A percentile compares a stretch with the other conserved stretches of the same genome.
Conservation (phyloP, 2,797 vertebrate species). For the Staurois parvus region DNA sequence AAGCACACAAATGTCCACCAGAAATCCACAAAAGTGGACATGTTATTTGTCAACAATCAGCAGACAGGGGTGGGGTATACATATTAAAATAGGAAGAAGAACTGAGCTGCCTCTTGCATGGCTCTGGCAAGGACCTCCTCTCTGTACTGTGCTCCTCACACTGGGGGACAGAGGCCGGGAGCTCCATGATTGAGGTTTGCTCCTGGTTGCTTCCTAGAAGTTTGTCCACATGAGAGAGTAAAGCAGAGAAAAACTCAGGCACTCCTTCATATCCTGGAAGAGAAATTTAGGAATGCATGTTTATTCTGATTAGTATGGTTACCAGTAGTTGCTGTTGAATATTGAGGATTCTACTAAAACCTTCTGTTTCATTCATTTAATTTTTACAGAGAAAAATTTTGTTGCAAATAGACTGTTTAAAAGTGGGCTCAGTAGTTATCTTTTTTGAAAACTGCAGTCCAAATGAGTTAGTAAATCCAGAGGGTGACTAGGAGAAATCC, state of each 20-base stretch:
- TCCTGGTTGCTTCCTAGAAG: slow-evolving; percentile 66
- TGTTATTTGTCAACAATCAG: background rate
- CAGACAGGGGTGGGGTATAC: background rate
- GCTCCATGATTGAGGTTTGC: background rate
- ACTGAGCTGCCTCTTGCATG: slow-evolving; percentile 17
- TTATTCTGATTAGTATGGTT: too few species aligned
- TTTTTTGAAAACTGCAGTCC: too few species aligned
- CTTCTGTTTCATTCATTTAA: too few species aligned
- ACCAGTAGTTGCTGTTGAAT: too few species aligned
- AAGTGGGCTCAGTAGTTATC: too few species aligned
- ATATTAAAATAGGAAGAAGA: slow-evolving; percentile 18
- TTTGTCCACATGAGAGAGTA: slow-evolving; percentile 76
- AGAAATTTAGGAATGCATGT: background rate
- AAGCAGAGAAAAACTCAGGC: slow-evolving; percentile 78
- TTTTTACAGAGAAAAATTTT: too few species aligned
- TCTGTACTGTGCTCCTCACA: background rate
- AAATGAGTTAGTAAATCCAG: too few species aligned
- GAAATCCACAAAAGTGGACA: background rate
- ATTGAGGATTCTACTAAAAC: too few species aligned
- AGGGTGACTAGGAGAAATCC: too few species aligned
- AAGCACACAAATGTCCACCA: background rate
- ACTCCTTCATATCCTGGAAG: slow-evolving; percentile 79
- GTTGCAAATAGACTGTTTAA: too few species aligned
- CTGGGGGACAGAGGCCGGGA: background rate
- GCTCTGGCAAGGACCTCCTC: slow-evolving; percentile 15